These are phyloP conservation scores for Platycnemis pennipes DNA, from an alignment of 2,888 invertebrate genomes.

Conservation along the genomic window DNA sequence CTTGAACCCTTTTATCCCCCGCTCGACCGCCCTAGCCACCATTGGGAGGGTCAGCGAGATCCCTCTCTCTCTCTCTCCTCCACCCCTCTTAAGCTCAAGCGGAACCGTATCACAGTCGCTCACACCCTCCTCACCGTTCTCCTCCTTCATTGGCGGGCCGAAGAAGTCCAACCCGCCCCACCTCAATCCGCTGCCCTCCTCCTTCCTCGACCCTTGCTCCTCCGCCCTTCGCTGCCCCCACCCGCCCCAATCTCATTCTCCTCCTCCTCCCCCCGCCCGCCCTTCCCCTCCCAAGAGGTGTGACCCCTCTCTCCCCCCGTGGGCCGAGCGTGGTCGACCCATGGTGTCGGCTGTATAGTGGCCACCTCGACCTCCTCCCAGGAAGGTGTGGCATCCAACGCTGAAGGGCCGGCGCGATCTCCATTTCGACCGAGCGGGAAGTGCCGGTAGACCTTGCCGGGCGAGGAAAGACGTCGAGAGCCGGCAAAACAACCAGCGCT, in stretches of 20 bases:
- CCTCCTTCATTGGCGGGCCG: conserved; percentile 22
- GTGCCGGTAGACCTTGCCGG: conserved; percentile 43
- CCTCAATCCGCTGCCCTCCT: background rate
- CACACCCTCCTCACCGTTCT: background rate
- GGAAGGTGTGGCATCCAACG: conserved; percentile 59
- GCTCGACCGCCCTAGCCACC: background rate
- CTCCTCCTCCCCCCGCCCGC: background rate
- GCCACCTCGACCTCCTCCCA: conserved; percentile 62
- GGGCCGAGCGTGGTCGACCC: conserved; percentile 49
- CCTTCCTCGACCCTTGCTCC: background rate
- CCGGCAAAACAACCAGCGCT: background rate
- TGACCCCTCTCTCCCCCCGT: background rate
- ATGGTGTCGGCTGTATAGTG: conserved; percentile 46
- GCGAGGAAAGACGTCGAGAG: background rate
- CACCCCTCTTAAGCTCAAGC: background rate
- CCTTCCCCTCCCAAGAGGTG: background rate
- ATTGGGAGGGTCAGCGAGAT: conserved; percentile 17
- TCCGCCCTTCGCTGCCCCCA: background rate
- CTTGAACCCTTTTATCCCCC: background rate
- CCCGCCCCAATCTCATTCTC: background rate
- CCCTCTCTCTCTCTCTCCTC: background rate
- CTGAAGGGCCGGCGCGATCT: conserved; percentile 21
- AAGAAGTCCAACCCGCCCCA: background rate
- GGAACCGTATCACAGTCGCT: background rate
- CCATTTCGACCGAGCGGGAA: conserved; percentile 32